Base-by-base conservation (phyloP, 2,888 invertebrate species). In the Allygus modestus region DNA sequence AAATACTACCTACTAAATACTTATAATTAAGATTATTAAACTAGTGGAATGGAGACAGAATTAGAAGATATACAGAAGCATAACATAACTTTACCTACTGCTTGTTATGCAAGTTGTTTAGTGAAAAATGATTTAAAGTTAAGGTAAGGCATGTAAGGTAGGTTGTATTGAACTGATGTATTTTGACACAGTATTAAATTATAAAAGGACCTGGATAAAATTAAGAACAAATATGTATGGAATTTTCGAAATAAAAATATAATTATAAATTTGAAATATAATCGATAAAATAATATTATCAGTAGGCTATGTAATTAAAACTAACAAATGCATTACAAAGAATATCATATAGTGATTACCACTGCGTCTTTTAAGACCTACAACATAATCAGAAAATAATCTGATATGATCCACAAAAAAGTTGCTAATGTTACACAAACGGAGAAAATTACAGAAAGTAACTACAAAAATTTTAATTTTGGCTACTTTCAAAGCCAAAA, bases 11-110 rank as follows among this genome's bases (percentile, higher is more conserved):
- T 79, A 79, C 12, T 1, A 79, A 79, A 54, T 54, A 79, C 77
- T 77, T 77, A 77, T 2, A 43, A 73, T 41, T 43, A 73, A 43
- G 46, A 28, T 77, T n/a, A 77, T 51, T 12, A 23, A 20, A 31
- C 26, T 37, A 79, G 79, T 79, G 79, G 54, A 79, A 79, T 79
- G 58, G n/a, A 79, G 20, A 58, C 2, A 17, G 20, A 37, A 58
- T 12, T 15, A 46, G 46, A 46, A 46, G 1, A 54, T 54, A 54
- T n/a, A 54, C 0, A 2, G 54, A 1, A 51, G 15, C 9, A 51
- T 17, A 51, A 11, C 15, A 51, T 11, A 5, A 23, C 7, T n/a
- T 23, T 9, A 61, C 17, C n/a, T 46, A 61, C 61, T 7, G 20
- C 2, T 61, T 61, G 28, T 23, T 54, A 61, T 23, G 26, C 7